Percentiles rank a stretch among this genome's conserved stretches.
phyloP scores from a whole-genome alignment of 2,888 invertebrate genomes.

The Choristoneura rosaceana region DNA sequence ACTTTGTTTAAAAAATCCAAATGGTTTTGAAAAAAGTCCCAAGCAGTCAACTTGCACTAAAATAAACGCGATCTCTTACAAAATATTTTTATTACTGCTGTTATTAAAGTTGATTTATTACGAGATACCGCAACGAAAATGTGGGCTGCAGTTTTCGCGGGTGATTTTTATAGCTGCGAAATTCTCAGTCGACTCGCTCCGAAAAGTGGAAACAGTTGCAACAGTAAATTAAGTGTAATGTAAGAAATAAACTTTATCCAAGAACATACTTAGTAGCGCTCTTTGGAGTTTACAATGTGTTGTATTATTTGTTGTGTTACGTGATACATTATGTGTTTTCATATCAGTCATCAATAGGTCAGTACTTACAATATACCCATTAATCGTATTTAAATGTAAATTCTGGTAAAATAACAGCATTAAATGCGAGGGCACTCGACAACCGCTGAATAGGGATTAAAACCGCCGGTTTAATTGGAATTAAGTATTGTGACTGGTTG shows the following conservation, averaged over 20 bases:
- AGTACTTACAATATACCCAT: slow-evolving; percentile 46
- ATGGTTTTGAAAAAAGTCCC: neutral
- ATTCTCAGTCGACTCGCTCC: slow-evolving; percentile 51
- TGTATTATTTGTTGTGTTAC: slow-evolving; percentile 5
- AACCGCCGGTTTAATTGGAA: slow-evolving; percentile 30
- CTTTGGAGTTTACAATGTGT: slow-evolving; percentile 8
- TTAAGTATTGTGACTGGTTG: slow-evolving; percentile 27
- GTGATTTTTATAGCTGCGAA: slow-evolving; percentile 57
- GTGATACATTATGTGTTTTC: slow-evolving; percentile 40
- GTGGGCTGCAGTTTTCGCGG: slow-evolving; percentile 57
- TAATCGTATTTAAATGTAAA: slow-evolving; percentile 50
- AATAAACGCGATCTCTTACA: slow-evolving; percentile 36
- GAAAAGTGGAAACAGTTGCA: slow-evolving; percentile 48
- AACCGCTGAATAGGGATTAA: slow-evolving; percentile 25
- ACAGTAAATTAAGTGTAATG: slow-evolving; percentile 54
- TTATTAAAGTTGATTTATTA: slow-evolving; percentile 42
- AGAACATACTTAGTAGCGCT: slow-evolving; percentile 44
- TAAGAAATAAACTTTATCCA: slow-evolving; percentile 36
- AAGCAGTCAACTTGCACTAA: slow-evolving; percentile 4
- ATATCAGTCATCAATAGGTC: slow-evolving; percentile 57
- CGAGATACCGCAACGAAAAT: slow-evolving; percentile 56
- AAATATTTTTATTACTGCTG: slow-evolving; percentile 36
- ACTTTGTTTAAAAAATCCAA: no score
- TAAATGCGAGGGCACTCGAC: slow-evolving; percentile 15
- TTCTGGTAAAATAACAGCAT: slow-evolving; percentile 16